Evolutionary conservation across 2,797 vertebrate genomes (phyloP).

Genomic region (Trematomus bernacchii): DNA sequence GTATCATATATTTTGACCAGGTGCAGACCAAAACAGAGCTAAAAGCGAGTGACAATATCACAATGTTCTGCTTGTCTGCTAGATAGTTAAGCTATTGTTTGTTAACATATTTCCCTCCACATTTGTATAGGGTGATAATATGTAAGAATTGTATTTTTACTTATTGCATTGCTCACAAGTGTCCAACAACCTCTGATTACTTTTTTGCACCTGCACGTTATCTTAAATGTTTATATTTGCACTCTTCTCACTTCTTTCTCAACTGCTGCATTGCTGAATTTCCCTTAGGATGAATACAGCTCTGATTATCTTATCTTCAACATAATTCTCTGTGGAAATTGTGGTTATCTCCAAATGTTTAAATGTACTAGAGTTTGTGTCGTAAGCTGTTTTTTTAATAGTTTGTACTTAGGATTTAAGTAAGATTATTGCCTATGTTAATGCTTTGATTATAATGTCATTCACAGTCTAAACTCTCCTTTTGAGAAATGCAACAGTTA

Average conservation of each 20-base stretch:
- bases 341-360: neutral
- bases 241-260: neutral
- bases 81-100: no score
- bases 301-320: neutral
- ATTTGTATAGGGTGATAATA: neutral
- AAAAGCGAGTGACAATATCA: neutral
- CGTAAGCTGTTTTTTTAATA: neutral
- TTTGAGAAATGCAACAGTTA: neutral
- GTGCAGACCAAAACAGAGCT: slow-evolving; percentile 3
- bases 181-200: neutral
- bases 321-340: neutral
- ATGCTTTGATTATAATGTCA: neutral
- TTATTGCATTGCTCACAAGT: neutral
- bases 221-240: neutral
- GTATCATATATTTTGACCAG: no score
- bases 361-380: neutral
- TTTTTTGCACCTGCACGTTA: no score
- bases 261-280: neutral
- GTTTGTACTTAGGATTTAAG: neutral
- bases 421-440: neutral
- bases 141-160: neutral
- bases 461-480: neutral
- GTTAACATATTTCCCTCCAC: neutral
- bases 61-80: neutral
- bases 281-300: neutral